Evolutionary conservation across 2,888 invertebrate genomes (phyloP).

Genomic region (Ceramica pisi): DNA sequence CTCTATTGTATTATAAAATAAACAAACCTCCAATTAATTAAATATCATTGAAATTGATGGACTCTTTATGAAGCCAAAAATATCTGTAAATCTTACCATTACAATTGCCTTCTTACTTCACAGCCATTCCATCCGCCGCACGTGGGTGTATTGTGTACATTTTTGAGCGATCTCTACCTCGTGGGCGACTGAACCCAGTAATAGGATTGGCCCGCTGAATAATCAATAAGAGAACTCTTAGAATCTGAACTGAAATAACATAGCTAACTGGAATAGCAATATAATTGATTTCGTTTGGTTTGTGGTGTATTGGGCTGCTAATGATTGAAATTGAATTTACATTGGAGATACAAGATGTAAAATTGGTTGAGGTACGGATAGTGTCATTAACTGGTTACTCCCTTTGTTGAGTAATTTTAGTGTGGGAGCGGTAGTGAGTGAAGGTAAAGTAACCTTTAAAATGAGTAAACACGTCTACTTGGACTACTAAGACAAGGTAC

Average conservation of each 20-base stretch:
- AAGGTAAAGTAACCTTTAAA: slow-evolving; percentile 6
- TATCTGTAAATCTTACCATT: neutral
- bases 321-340: neutral
- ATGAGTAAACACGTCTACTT: slow-evolving; percentile 5
- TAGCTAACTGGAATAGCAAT: slow-evolving; percentile 27
- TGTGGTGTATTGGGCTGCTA: neutral
- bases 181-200: slow-evolving; percentile 13
- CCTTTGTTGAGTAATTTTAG: too few species aligned
- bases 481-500: slow-evolving; percentile 35
- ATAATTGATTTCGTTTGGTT: slow-evolving; percentile 41
- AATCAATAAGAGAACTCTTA: slow-evolving; percentile 48
- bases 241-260: slow-evolving; percentile 32
- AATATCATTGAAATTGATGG: too few species aligned
- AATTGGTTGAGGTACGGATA: too few species aligned
- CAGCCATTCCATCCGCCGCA: neutral
- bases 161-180: slow-evolving; percentile 16
- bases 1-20: neutral
- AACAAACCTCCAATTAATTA: neutral
- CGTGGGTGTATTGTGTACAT: slow-evolving; percentile 9
- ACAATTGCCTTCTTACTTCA: slow-evolving; percentile 7
- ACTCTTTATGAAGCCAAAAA: too few species aligned
- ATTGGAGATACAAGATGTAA: neutral
- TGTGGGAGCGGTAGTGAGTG: neutral
- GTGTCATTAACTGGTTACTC: too few species aligned
- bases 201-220: slow-evolving; percentile 36